Evolutionary conservation across 2,888 invertebrate species (phyloP).

Genomic region (Danaus chrysippus): DNA sequence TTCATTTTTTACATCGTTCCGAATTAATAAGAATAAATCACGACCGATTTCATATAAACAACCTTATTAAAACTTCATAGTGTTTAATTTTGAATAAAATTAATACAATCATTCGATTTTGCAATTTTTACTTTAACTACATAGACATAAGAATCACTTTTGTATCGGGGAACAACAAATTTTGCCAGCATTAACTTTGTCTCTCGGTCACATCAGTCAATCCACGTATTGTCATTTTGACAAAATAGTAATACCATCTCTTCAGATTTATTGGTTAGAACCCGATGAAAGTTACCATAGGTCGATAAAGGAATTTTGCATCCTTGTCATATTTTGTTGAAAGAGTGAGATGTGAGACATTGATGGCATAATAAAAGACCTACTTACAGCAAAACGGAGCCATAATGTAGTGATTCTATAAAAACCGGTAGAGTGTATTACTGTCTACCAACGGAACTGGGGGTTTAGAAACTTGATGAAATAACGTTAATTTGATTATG

Average conservation of each 20-base stretch:
- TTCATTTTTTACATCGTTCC: conserved; percentile 53
- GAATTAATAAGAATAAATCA: conserved; percentile 47
- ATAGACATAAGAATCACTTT: conserved; percentile 36
- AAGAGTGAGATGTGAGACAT: conserved; percentile 35
- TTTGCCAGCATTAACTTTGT: conserved; percentile 63
- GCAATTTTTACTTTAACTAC: conserved; percentile 29
- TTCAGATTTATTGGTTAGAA: conserved; percentile 72
- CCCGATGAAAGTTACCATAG: conserved; percentile 67
- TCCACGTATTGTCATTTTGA: conserved; percentile 77
- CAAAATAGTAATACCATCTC: conserved; percentile 76
- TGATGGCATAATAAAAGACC: conserved; percentile 49
- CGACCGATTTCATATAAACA: conserved; percentile 29
- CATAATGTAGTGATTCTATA: conserved; percentile 69
- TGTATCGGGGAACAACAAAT: conserved; percentile 23
- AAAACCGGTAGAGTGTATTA: conserved; percentile 38
- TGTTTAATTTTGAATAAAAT: conserved; percentile 16
- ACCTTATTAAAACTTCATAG: conserved; percentile 29
- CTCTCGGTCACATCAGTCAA: conserved; percentile 77
- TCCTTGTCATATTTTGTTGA: conserved; percentile 40
- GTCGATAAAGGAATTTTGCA: conserved; percentile 48
- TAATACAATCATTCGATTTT: background rate
- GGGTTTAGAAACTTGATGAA: no score
- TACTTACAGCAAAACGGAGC: conserved; percentile 66
- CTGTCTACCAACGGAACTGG: no score
- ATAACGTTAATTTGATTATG: no score